Evolutionary conservation across 2,888 invertebrate species (phyloP), one percentile per base, ranked within the genome.

Genomic region (Drosophila quinaria): DNA sequence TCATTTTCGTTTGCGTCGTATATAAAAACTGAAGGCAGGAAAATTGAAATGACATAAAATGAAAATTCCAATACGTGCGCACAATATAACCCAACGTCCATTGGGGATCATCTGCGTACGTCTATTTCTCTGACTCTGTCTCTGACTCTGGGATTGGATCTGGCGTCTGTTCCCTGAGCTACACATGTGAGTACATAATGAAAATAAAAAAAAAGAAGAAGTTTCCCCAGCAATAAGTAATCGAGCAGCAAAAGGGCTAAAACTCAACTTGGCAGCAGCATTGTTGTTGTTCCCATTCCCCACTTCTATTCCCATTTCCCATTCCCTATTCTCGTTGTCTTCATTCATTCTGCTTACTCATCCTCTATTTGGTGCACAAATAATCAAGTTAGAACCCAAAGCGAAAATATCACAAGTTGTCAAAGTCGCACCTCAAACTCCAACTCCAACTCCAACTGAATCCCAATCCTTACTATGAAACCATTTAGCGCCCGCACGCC

Each of bases 21-120:
- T 70, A 81, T 79, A 85, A 87, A 84, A 78, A 71, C 76, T 63
- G 65, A 73, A 78, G 67, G 80, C 74, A 78, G 85, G 67, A 84
- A 89, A 86, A 86, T 89, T 89, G 89, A 89, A 86, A 89, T 78
- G 89, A 81, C 89, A 86, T 84, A 74, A 87, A 86, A 89, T 89
- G 89, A 86, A 86, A 86, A 87, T 88, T 83, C 79, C 78, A 81
- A 62, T 82, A 88, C 88, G 88, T 86, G 86, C 70, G 62, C 78
- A 86, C 82, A 84, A 76, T 78, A 77, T 86, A 77, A 49, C 64
- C 84, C 78, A 75, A 74, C 61, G 76, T 67, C 74, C 78, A 74
- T 62, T 51, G 78, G 78, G 74, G 69, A 78, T 76, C 75, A 72
- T 58, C 73, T 64, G 59, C 60, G 72, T 70, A 60, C 42, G 25